Percentiles rank a stretch among this genome's conserved stretches.
These are phyloP conservation scores for Galaxias olidus DNA, from an alignment of 2,797 vertebrate species.

Conservation along the genomic window DNA sequence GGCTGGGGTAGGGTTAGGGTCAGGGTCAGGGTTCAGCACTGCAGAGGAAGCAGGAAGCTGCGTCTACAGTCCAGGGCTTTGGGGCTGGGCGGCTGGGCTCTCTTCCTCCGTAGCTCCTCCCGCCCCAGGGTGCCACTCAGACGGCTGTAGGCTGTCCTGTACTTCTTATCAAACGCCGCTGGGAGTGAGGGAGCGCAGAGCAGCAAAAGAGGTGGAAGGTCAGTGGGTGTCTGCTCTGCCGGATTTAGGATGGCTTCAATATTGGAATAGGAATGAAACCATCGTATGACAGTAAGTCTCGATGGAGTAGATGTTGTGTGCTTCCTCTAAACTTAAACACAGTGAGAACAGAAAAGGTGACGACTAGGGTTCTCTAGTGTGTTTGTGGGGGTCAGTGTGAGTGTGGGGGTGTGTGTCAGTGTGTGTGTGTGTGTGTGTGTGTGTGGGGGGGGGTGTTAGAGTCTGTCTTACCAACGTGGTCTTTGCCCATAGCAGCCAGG, in stretches of 20 bases:
- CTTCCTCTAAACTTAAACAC: too few relatives aligned
- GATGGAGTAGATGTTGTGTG: too few relatives aligned
- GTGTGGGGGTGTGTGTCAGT: too few relatives aligned
- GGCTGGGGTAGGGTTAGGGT: not conserved
- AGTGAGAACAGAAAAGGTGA: too few relatives aligned
- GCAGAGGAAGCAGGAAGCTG: slow-evolving; percentile 84
- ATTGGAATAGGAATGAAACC: too few relatives aligned
- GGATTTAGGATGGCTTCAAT: too few relatives aligned
- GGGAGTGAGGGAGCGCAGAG: slow-evolving; percentile 9
- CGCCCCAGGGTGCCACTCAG: slow-evolving; percentile 77
- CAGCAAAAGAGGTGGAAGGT: not conserved
- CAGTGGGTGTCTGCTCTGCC: too few relatives aligned
- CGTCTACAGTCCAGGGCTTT: slow-evolving; percentile 91
- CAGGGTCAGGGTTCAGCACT: slow-evolving; percentile 75
- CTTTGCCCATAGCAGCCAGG: slow-evolving; percentile 88
- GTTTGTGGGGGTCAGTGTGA: too few relatives aligned
- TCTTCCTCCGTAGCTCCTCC: slow-evolving; percentile 79
- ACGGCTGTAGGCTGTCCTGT: slow-evolving; percentile 81
- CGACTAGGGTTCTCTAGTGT: too few relatives aligned
- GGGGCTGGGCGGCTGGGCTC: slow-evolving; percentile 82
- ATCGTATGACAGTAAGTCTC: too few relatives aligned
- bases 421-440: too few relatives aligned
- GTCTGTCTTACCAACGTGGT: slow-evolving; percentile 83
- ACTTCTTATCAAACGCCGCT: slow-evolving; percentile 90
- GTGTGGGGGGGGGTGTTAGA: too few relatives aligned